Evolutionary conservation across 2,888 invertebrate species (phyloP), one percentile per base, ranked within the genome.

Genomic region (Latheticus oryzae): DNA sequence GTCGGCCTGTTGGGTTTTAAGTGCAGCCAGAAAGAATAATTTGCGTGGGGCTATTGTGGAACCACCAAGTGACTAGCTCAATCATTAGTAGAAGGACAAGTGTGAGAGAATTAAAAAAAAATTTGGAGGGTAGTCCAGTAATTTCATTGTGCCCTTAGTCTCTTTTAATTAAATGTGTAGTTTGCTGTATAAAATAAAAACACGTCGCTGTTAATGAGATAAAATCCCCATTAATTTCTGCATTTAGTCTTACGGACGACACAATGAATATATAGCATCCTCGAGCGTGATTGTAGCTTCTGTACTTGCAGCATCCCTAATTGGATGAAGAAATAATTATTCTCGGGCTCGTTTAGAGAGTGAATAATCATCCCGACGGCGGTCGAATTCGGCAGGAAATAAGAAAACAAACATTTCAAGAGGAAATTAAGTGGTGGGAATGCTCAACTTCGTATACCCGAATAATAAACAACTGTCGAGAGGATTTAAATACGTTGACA

Each of bases 281-380:
- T 68, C 65, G 65, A 66, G 69, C 66, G 64, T 70, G 71, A 72
- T 72, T 73, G 70, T 72, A 64, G 66, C 69, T 71, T 65, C 70
- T 70, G 68, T 70, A 64, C 64, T 68, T 64, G 64, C 69, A 58
- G 67, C 63, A 65, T 65, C 66, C 67, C 72, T 73, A 74, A 74
- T 74, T 73, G 73, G 72, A 73, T 70, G 73, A 72, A 73, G 74
- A 68, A 73, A 71, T 73, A 70, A 72, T 73, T 73, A 73, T 71
- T 70, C 65, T 58, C 63, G 60, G 64, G 56, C 62, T 62, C 64
- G 59, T 51, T 62, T 52, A 23, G 48, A 40, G 24, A 38, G 55
- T 38, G 55, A 55, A 55, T 55, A 55, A 55, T 55, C 47, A 48
- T 47, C 32, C 35, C 28, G 40, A 38, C 55, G 48, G 55, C 55